Percentiles rank a stretch among this genome's conserved stretches.
Evolutionary conservation across 2,888 invertebrate genomes (phyloP).

Genomic region (Ornithoptera alexandrae): DNA sequence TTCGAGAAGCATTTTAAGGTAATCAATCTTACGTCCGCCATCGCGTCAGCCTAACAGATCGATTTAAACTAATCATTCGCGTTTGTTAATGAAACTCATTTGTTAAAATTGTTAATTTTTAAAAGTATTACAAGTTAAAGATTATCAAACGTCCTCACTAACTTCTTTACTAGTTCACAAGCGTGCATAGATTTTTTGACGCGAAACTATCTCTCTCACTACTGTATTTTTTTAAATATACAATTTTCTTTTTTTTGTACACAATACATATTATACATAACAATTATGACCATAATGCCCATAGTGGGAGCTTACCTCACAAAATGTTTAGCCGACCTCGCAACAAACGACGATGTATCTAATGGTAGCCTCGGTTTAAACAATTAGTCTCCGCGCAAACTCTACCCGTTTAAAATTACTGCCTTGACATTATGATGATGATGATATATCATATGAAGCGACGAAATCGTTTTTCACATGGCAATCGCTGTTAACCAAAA

Average conservation of each 20-base stretch:
- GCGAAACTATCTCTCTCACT: no score
- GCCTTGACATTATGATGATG: neutral
- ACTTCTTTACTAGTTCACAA: no score
- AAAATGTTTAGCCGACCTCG: neutral
- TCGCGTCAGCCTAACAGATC: neutral
- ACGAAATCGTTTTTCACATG: neutral
- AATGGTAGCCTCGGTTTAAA: neutral
- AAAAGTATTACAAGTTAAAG: neutral
- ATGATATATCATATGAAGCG: neutral
- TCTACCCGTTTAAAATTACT: slow-evolving; percentile 4
- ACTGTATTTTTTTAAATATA: neutral
- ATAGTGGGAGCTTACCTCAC: neutral
- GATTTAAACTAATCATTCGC: slow-evolving; percentile 6
- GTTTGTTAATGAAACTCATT: slow-evolving; percentile 3
- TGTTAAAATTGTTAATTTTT: slow-evolving; percentile 1
- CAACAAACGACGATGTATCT: neutral
- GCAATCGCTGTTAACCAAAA: neutral
- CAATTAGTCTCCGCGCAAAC: neutral
- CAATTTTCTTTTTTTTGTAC: neutral
- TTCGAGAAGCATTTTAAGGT: neutral
- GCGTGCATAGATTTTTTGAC: no score
- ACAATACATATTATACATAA: neutral
- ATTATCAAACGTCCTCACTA: neutral
- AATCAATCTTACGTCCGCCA: slow-evolving; percentile 6
- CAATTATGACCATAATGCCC: neutral